Base-by-base conservation (phyloP, 2,113 vertebrate genomes). In the Caranx ignobilis region DNA sequence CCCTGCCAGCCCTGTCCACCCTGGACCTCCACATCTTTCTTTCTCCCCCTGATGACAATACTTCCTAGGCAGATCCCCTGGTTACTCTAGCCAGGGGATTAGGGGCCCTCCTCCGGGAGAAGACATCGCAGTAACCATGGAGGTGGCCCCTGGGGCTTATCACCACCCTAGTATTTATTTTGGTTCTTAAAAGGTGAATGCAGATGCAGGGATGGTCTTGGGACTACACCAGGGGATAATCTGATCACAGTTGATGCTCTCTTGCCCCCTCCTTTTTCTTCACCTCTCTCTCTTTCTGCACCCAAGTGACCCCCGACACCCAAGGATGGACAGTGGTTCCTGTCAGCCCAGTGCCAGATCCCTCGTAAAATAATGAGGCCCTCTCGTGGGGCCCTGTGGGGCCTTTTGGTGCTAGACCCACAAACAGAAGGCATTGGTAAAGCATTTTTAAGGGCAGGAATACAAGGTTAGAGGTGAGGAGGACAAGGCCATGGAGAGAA, bases 161-260 rank as follows among this genome's bases (percentile, higher is more conserved):
- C 86, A 81, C 88, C 73, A 34, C 71, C 77, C 73, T 70, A 43
- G 68, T 95, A 93, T 95, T 95, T 95, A 93, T 93, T 94, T 95
- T 93, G 92, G 43, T 88, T 94, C 91, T 95, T 94, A 95, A 94
- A 94, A 94, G 91, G 90, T 90, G 91, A 93, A 93, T 94, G 88
- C 85, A 82, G 83, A 93, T 91, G 87, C 83, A 85, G 84, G 37
- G 72, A 87, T 41, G 78, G 91, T 91, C 83, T 85, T 91, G 86
- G 87, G 88, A 91, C 87, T 87, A 79, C 84, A 89, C 82, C 76
- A 71, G 70, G 65, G 62, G 88, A 91, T 94, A 93, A 95, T 95
- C 92, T 93, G 87, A 91, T 94, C 90, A 86, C 64, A 83, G 89
- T 56, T 79, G 87, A 90, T 89, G 81, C 79, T 75, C 87, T 88